Conservation (phyloP, 2,797 vertebrate genomes). For the Margarornis squamiger region DNA sequence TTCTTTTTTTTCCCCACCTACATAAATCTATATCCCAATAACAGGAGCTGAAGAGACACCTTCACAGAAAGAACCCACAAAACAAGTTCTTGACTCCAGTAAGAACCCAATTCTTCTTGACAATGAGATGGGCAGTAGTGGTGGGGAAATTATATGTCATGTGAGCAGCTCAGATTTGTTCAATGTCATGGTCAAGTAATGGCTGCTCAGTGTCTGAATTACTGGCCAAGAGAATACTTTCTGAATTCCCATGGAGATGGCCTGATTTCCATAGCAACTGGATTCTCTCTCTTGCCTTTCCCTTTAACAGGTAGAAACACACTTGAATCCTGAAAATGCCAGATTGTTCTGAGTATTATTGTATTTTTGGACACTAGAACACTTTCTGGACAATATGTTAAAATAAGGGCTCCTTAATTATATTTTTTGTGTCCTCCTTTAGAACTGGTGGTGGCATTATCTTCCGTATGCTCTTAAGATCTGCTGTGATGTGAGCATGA, state of each 20-base stretch:
- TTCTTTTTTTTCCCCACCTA: neutral
- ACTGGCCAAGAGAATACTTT: conserved; percentile 58
- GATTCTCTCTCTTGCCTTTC: conserved; percentile 51
- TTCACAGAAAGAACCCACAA: neutral
- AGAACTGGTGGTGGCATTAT: neutral
- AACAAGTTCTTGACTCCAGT: neutral
- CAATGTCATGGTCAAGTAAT: conserved; percentile 31
- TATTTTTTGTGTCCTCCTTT: neutral
- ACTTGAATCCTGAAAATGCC: conserved; percentile 29
- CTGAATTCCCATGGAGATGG: conserved; percentile 72
- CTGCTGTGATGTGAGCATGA: neutral
- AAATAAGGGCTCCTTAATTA: neutral
- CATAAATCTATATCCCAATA: neutral
- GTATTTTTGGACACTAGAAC: neutral
- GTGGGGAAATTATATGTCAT: neutral
- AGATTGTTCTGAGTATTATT: neutral
- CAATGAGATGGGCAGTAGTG: neutral
- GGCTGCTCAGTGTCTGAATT: conserved; percentile 48
- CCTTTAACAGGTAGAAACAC: conserved; percentile 57
- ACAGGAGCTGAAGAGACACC: neutral
- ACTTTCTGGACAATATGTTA: neutral
- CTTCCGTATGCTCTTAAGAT: neutral
- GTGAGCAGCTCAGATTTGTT: neutral
- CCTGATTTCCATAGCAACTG: conserved; percentile 75
- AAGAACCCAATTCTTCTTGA: neutral